phyloP scores from a whole-genome alignment of 2,113 vertebrate species.

The Theristicus caerulescens region DNA sequence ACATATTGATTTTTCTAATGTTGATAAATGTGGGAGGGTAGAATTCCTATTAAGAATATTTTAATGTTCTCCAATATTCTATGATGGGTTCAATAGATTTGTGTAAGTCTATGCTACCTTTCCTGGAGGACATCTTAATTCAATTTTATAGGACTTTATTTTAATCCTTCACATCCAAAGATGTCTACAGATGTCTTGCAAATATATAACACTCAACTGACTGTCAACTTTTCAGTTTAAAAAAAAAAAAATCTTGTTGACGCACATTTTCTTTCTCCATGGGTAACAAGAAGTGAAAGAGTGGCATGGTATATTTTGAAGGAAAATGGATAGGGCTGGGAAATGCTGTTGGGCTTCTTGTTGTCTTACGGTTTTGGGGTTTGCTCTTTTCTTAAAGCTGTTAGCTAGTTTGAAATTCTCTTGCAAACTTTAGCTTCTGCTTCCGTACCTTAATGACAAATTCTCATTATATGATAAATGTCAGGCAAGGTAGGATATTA shows the following conservation, averaged over 20 bases:
- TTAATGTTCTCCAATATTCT: not conserved
- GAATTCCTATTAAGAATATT: not conserved
- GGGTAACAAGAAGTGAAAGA: not conserved
- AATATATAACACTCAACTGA: not conserved
- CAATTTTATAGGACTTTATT: not conserved
- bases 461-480: not conserved
- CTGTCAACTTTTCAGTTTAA: not conserved
- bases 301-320: not conserved
- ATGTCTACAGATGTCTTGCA: not conserved
- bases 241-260: not conserved
- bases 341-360: not conserved
- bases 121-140: not conserved
- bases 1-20: conserved; percentile 11
- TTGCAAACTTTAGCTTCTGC: not conserved
- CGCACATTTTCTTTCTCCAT: not conserved
- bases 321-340: not conserved
- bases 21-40: conserved; percentile 13
- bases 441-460: not conserved
- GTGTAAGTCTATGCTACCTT: not conserved
- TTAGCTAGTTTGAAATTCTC: not conserved
- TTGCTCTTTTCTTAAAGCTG: not conserved
- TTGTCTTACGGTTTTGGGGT: not conserved
- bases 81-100: not conserved
- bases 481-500: not conserved
- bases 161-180: not conserved